Evolutionary conservation across 64 coral and sea anemone species (phyloP), one percentile per base, ranked within the genome.

Genomic region (Trachythela sp.): DNA sequence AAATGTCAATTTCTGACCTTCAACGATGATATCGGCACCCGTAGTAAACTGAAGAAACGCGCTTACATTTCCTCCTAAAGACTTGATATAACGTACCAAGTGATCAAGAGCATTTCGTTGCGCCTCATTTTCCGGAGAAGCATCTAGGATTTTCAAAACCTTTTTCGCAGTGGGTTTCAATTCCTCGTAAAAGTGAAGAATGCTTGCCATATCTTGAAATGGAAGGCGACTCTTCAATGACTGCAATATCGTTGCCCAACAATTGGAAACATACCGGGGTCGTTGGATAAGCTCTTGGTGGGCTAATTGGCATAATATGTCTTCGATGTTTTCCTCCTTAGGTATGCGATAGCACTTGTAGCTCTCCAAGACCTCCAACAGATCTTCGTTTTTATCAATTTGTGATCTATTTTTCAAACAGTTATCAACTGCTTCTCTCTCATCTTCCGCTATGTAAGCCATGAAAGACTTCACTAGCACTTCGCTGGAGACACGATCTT

Each of bases 391-490:
- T n/a, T 90, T 48, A 32, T 56, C 83, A 40, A 58, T 56, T 42
- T 58, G 29, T 49, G 83, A 85, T 39, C 68, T 33, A 50, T 48
- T 59, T 36, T 84, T 39, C 32, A 90, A 59, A 54, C 70, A 72
- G 20, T 35, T 20, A 24, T 54, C 37, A 35, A 89, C 58, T 48
- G 89, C 49, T 22, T 93, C 64, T 52, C 92, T 85, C 71, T 93
- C 87, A 93, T 93, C 92, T 89, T 38, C 58, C 14, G 40, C 32
- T 9, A 93, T 24, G 80, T 90, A 94, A 20, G 33, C 92, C 36
- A 83, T 36, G 49, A 94, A 94, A 30, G 89, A 90, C n/a, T 48
- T 48, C 56, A 94, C 40, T 51, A 94, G 86, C 52, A 91, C 83
- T 13, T 54, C 89, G 70, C 48, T 70, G 40, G 89, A 67, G 17